phyloP scores from a whole-genome alignment of 1,140 invertebrate genomes.

The Whitmania pigra region DNA sequence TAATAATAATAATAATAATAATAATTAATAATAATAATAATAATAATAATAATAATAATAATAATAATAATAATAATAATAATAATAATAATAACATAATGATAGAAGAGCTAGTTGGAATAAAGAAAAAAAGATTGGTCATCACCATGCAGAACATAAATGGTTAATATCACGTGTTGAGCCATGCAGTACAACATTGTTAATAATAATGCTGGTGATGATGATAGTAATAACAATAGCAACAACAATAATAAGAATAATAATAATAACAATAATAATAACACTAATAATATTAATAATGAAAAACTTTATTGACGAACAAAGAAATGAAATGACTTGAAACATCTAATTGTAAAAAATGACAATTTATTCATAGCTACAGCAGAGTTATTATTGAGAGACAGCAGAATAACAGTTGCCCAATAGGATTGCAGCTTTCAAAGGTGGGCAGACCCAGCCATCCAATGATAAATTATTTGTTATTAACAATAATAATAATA shows the following conservation, averaged over 20 bases:
- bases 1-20: background rate
- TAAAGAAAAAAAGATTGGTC: background rate
- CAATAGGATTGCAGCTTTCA: no score
- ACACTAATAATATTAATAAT: conserved; percentile 6
- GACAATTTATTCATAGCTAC: no score
- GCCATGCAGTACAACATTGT: background rate
- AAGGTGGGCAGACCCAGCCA: no score
- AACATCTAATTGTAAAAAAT: no score
- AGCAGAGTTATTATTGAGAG: no score
- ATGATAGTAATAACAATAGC: background rate
- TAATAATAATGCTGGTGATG: background rate
- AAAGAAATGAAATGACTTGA: no score
- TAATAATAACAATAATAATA: no score
- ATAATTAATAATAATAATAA: background rate
- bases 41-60: conserved; percentile 1
- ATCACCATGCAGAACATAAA: background rate
- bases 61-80: conserved; percentile 13
- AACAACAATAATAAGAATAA: background rate
- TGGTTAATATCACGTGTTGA: background rate
- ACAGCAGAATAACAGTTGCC: no score
- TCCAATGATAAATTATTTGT: background rate
- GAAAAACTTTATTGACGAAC: background rate
- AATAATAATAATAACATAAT: background rate
- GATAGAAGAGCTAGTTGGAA: background rate
- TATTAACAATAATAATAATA: background rate